phyloP scores from a whole-genome alignment of 2,888 invertebrate species.

The Drosophila stalkeri region DNA sequence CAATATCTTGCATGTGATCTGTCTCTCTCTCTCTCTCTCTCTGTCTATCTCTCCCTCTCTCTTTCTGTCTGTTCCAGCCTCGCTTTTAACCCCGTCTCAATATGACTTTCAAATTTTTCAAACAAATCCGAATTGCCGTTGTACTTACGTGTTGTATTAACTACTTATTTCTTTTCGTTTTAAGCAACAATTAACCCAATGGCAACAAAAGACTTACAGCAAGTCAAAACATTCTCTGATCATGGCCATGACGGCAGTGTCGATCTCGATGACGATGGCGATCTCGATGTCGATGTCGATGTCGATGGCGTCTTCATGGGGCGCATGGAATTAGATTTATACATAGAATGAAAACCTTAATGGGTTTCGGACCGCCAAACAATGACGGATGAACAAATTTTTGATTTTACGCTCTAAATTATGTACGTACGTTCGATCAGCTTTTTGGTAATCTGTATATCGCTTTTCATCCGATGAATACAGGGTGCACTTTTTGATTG shows the following conservation, averaged over 20 bases:
- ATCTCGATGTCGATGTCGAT: conserved; percentile 11
- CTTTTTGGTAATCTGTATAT: conserved; percentile 53
- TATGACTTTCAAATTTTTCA: conserved; percentile 47
- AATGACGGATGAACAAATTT: conserved; percentile 79
- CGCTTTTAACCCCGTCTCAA: conserved; percentile 1
- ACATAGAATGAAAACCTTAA: conserved; percentile 64
- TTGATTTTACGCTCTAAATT: conserved; percentile 81
- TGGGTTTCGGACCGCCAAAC: conserved; percentile 64
- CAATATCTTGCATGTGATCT: neutral
- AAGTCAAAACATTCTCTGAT: conserved; percentile 64
- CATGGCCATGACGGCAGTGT: conserved; percentile 45
- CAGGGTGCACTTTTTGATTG: conserved; percentile 34
- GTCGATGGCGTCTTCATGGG: conserved; percentile 53
- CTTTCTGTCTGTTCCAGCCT: too few relatives aligned
- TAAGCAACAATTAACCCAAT: conserved; percentile 55
- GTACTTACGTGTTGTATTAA: conserved; percentile 47
- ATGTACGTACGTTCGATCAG: conserved; percentile 66
- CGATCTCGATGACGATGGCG: conserved; percentile 5
- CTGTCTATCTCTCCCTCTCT: too few relatives aligned
- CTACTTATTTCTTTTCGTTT: conserved; percentile 50
- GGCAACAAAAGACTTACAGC: conserved; percentile 57
- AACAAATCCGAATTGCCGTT: conserved; percentile 18
- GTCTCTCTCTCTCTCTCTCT: neutral
- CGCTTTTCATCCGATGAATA: conserved; percentile 29
- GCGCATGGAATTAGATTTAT: conserved; percentile 63